Percentiles rank a stretch among this genome's conserved stretches.
Evolutionary conservation across 2,113 vertebrate genomes (phyloP).

Genomic region (Dasyprocta punctata): DNA sequence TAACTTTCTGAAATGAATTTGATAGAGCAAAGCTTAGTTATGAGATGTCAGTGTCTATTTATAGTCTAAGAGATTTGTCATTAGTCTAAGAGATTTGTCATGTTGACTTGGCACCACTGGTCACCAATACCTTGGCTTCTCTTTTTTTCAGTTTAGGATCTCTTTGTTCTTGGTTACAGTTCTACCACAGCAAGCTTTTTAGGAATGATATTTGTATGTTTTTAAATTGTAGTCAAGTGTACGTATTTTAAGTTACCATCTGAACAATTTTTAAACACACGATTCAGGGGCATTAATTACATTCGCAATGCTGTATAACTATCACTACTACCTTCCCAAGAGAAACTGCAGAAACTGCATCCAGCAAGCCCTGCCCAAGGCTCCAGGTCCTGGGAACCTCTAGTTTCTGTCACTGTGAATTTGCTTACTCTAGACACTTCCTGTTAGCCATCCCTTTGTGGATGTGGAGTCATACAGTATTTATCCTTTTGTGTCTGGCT

Average conservation of each 20-base stretch:
- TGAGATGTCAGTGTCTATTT: not conserved
- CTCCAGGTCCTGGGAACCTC: not conserved
- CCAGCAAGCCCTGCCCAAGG: not conserved
- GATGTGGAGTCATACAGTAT: not conserved
- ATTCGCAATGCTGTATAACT: not conserved
- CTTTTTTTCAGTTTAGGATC: not conserved
- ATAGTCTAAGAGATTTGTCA: not conserved
- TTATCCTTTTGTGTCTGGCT: not conserved
- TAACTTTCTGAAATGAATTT: slow-evolving; percentile 12
- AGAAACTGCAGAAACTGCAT: not conserved
- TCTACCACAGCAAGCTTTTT: not conserved
- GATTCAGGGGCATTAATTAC: not conserved
- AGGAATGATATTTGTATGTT: not conserved
- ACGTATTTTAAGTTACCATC: not conserved
- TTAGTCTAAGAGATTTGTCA: not conserved
- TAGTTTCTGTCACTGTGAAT: not conserved
- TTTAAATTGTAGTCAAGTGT: not conserved
- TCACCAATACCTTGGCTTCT: not conserved
- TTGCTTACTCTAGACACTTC: not conserved
- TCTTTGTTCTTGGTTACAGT: not conserved
- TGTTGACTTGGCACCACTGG: not conserved
- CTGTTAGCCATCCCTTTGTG: not conserved
- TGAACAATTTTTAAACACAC: not conserved
- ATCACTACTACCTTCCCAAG: not conserved
- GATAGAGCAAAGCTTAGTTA: not conserved